phyloP scores from a whole-genome alignment of 2,888 invertebrate species.

The Mantis religiosa region DNA sequence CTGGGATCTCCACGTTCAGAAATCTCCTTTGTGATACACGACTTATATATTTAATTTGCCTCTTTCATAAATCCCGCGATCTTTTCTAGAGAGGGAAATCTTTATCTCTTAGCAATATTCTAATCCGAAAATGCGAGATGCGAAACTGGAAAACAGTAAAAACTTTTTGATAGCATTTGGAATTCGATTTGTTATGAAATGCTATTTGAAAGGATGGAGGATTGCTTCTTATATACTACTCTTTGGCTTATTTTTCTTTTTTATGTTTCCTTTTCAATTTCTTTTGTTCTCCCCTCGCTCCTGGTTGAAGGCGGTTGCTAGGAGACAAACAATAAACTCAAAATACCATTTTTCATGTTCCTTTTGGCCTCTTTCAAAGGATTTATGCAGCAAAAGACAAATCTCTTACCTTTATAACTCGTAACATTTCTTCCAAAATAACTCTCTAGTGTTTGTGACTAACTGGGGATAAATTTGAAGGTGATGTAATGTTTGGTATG shows the following conservation, averaged over 20 bases:
- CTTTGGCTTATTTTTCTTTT: not conserved
- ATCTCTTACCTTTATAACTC: no score
- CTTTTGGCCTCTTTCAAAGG: not conserved
- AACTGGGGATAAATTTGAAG: no score
- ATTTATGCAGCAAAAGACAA: no score
- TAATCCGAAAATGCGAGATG: not conserved
- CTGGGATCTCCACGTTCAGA: no score
- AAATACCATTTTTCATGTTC: not conserved
- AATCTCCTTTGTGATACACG: no score
- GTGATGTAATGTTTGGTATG: no score
- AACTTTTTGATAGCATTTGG: not conserved
- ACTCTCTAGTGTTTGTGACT: no score
- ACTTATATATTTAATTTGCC: no score
- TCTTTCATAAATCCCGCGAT: not conserved
- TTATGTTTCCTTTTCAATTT: not conserved
- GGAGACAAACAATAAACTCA: not conserved
- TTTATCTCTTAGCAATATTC: not conserved
- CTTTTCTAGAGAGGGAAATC: not conserved
- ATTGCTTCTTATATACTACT: not conserved
- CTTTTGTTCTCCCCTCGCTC: not conserved
- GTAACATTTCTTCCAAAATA: no score
- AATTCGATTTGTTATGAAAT: not conserved
- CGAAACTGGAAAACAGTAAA: not conserved
- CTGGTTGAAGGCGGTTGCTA: not conserved
- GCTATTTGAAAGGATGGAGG: not conserved